Evolutionary conservation across 2,113 vertebrate species (phyloP).

Genomic region (Podilymbus podiceps): DNA sequence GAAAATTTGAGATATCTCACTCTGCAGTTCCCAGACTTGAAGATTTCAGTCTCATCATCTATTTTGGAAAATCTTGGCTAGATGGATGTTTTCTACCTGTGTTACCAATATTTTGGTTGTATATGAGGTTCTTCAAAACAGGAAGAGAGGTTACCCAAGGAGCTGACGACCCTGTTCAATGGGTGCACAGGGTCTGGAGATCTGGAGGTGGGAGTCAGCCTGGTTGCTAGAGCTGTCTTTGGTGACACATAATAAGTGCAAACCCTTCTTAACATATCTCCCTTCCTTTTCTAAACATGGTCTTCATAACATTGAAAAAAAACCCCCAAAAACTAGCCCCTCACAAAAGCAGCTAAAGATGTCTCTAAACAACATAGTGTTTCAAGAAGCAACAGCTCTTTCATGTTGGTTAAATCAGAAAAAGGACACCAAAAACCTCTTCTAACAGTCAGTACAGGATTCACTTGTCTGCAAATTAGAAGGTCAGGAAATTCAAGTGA

Average conservation of each 20-base stretch:
- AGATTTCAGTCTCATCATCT: not conserved
- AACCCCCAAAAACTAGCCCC: not conserved
- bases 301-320: not conserved
- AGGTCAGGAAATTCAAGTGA: conserved; percentile 18
- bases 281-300: not conserved
- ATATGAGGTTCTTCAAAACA: not conserved
- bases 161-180: not conserved
- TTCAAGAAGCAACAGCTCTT: not conserved
- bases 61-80: not conserved
- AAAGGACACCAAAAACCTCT: not conserved
- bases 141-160: not conserved
- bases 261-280: not conserved
- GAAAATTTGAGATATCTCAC: not conserved
- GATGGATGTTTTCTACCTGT: not conserved
- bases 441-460: not conserved
- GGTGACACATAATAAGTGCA: not conserved
- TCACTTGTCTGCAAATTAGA: not conserved
- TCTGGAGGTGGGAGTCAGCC: not conserved
- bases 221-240: not conserved
- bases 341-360: not conserved
- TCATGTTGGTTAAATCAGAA: not conserved
- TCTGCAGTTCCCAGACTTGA: not conserved
- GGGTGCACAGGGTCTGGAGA: not conserved
- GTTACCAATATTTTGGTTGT: not conserved
- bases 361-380: not conserved